Evolutionary conservation across 1,140 invertebrate species (phyloP).

Genomic region (Drosophila pruinosa): DNA sequence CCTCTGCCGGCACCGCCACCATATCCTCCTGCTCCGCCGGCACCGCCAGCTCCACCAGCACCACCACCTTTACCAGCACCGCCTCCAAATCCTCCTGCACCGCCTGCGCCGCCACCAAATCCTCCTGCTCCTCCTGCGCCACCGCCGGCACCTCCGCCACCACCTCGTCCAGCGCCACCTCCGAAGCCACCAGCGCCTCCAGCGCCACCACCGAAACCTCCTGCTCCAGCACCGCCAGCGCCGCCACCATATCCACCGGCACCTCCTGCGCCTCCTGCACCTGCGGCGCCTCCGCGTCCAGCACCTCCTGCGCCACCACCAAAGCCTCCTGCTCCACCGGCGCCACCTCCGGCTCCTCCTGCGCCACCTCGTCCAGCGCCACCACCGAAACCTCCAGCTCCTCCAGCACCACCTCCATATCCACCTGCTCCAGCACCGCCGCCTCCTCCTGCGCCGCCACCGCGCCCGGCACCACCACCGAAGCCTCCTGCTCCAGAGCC

Average conservation of each 20-base stretch:
- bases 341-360: constrained; percentile 60
- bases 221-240: constrained; percentile 46
- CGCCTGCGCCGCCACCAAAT: constrained; percentile 52
- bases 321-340: constrained; percentile 65
- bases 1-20: constrained; percentile 77
- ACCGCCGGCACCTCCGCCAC: constrained; percentile 19
- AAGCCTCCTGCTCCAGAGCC: constrained; percentile 55
- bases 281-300: constrained; percentile 22
- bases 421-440: constrained; percentile 43
- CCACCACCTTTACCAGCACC: constrained; percentile 82
- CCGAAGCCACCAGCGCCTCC: constrained; percentile 53
- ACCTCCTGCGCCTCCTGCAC: constrained; percentile 49
- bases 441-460: constrained; percentile 65
- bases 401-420: constrained; percentile 28
- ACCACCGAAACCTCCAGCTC: constrained; percentile 40
- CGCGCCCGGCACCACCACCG: constrained; percentile 26
- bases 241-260: constrained; percentile 72
- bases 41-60: constrained; percentile 75
- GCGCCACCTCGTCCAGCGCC: no score
- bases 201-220: constrained; percentile 82
- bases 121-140: constrained; percentile 56
- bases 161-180: background rate
- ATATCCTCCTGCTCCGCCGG: constrained; percentile 73
- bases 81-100: constrained; percentile 74
- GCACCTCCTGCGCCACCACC: constrained; percentile 78